phyloP scores from a whole-genome alignment of 2,888 invertebrate genomes.

The Eilema sororculum region DNA sequence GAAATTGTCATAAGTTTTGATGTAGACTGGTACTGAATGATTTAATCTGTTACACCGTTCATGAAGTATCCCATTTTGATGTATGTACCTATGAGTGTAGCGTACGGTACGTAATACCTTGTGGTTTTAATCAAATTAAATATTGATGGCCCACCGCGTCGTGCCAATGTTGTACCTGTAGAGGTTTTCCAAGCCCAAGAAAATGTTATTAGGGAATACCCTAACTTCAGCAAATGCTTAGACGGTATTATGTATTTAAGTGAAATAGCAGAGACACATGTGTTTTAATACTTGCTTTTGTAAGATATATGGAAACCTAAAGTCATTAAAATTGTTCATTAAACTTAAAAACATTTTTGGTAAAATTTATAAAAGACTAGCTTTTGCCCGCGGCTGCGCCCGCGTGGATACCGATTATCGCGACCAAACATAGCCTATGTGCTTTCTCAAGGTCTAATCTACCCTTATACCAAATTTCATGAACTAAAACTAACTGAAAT shows the following conservation, averaged over 20 bases:
- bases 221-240: not conserved
- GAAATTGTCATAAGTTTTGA: too few relatives aligned
- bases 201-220: not conserved
- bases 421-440: too few relatives aligned
- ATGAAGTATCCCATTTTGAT: not conserved
- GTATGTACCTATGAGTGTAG: not conserved
- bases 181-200: not conserved
- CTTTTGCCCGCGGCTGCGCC: too few relatives aligned
- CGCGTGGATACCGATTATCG: too few relatives aligned
- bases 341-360: too few relatives aligned
- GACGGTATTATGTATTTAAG: not conserved
- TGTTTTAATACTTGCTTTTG: not conserved
- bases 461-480: too few relatives aligned
- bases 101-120: not conserved
- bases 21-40: too few relatives aligned
- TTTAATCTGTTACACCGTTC: not conserved
- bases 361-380: too few relatives aligned
- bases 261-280: not conserved
- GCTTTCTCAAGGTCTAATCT: too few relatives aligned
- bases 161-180: not conserved
- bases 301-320: not conserved
- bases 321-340: too few relatives aligned
- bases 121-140: not conserved
- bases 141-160: not conserved
- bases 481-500: too few relatives aligned